These are phyloP conservation scores for Pristionchus arcanus DNA, from an alignment of 2,888 invertebrate species.

Conservation along the genomic window DNA sequence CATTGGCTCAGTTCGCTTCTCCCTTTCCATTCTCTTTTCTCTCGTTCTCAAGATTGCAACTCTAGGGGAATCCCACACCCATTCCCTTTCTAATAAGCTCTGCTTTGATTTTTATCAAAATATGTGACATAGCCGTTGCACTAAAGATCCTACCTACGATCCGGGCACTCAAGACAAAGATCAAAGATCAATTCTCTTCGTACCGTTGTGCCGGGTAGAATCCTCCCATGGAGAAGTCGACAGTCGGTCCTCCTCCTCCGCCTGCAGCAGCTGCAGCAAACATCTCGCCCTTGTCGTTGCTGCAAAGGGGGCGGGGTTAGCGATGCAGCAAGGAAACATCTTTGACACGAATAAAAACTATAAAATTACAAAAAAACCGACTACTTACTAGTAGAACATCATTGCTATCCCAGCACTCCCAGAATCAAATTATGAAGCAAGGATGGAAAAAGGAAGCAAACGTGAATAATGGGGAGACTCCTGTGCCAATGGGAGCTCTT, in stretches of 20 bases:
- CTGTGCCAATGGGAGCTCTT: background rate
- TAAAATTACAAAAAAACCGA: background rate
- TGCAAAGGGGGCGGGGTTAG: background rate
- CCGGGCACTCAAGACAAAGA: background rate
- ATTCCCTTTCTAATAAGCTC: no score
- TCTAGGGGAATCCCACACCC: background rate
- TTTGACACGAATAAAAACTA: background rate
- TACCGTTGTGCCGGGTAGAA: constrained; percentile 39
- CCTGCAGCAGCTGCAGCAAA: constrained; percentile 36
- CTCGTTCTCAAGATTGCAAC: background rate
- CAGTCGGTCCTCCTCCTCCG: constrained; percentile 4
- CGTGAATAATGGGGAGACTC: background rate
- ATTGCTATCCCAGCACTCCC: no score
- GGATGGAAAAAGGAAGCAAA: background rate
- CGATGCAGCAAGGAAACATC: background rate
- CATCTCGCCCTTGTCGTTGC: constrained; percentile 50
- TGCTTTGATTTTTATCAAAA: background rate
- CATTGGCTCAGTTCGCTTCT: background rate
- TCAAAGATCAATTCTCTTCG: background rate
- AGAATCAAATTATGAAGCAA: background rate
- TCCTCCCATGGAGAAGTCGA: constrained; percentile 46
- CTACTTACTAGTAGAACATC: background rate
- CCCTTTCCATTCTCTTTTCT: background rate
- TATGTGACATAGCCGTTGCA: no score
- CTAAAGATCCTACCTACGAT: no score